A percentile compares a stretch with the other conserved stretches of the same genome.
Evolutionary conservation across 2,797 vertebrate species (phyloP).

Genomic region (Lutjanus campechanus): DNA sequence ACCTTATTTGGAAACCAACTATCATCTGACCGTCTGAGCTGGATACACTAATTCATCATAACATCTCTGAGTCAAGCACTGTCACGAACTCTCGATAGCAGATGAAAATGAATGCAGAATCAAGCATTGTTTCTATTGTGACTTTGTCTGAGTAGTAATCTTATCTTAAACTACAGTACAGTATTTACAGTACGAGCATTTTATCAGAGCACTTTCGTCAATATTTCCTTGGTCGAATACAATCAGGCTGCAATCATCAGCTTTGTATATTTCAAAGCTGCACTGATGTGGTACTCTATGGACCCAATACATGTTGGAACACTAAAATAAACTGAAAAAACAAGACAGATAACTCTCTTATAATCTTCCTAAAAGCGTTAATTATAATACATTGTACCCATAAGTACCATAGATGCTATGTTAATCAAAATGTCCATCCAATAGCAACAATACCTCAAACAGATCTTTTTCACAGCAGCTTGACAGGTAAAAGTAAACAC

Average conservation of each 20-base stretch:
- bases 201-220: not conserved
- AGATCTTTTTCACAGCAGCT: too few relatives aligned
- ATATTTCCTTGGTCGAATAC: not conserved
- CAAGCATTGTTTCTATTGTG: not conserved
- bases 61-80: not conserved
- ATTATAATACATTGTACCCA: too few relatives aligned
- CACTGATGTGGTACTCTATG: not conserved
- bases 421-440: too few relatives aligned
- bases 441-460: too few relatives aligned
- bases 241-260: too few relatives aligned
- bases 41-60: not conserved
- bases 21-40: not conserved
- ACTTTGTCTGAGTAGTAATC: not conserved
- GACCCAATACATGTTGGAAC: not conserved
- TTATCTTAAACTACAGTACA: conserved; percentile 4
- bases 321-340: too few relatives aligned
- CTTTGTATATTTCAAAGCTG: not conserved
- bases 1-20: not conserved
- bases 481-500: too few relatives aligned
- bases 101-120: not conserved
- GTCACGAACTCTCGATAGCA: not conserved
- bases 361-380: too few relatives aligned
- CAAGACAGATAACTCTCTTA: too few relatives aligned
- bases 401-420: too few relatives aligned
- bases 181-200: too few relatives aligned